A percentile compares a stretch with the other conserved stretches of the same genome.
These are phyloP conservation scores for Perca fluviatilis DNA, from an alignment of 2,113 vertebrate genomes.

Conservation along the genomic window DNA sequence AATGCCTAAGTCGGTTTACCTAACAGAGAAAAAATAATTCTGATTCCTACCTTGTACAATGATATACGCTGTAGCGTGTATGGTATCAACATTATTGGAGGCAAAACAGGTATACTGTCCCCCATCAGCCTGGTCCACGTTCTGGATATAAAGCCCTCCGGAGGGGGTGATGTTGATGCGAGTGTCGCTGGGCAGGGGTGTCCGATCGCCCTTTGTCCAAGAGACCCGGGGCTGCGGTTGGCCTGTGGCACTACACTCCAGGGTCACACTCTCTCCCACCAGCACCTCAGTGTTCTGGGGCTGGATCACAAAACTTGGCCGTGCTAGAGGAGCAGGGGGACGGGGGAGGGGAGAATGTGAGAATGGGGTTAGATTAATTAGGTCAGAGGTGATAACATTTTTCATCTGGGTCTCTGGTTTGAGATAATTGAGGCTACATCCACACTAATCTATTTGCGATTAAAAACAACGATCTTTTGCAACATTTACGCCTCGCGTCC, in stretches of 20 bases:
- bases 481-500: too few species aligned
- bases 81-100: conserved; percentile 92
- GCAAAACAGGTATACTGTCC: conserved; percentile 97
- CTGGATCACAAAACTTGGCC: conserved; percentile 97
- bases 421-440: neutral
- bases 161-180: conserved; percentile 93
- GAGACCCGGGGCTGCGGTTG: conserved; percentile 93
- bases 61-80: conserved; percentile 92
- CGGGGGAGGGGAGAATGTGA: neutral
- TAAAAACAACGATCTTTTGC: too few species aligned
- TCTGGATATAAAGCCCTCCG: conserved; percentile 95
- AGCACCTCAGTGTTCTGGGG: conserved; percentile 98
- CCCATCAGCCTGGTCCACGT: conserved; percentile 89
- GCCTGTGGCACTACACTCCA: conserved; percentile 96
- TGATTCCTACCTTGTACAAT: conserved; percentile 93
- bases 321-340: conserved; percentile 80
- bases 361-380: conserved; percentile 16
- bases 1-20: neutral
- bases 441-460: too few species aligned
- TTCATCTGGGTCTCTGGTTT: neutral
- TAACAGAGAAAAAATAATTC: neutral
- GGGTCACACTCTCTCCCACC: conserved; percentile 95
- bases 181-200: conserved; percentile 90
- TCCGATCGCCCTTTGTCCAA: conserved; percentile 93
- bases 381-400: neutral